A percentile compares a stretch with the other conserved stretches of the same genome.
These are phyloP conservation scores for Rhagonycha fulva DNA, from an alignment of 2,888 invertebrate species.

Conservation along the genomic window DNA sequence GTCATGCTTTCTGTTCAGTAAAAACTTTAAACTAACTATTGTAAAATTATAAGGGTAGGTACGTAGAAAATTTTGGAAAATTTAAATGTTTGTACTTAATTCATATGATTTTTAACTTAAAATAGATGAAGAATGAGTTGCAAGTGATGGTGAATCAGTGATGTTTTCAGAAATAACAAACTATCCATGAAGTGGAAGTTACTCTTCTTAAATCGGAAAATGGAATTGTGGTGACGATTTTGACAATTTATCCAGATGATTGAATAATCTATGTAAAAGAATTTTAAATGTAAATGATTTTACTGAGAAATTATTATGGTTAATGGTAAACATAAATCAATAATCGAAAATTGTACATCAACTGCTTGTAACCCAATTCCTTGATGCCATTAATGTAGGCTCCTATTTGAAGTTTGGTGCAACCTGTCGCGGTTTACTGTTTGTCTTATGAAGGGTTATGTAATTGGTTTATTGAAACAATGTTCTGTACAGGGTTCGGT, in stretches of 20 bases:
- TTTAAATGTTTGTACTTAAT: background rate
- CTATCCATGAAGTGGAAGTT: background rate
- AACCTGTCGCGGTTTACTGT: constrained; percentile 44
- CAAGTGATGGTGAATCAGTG: background rate
- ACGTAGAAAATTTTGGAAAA: background rate
- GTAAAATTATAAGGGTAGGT: background rate
- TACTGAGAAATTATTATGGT: background rate
- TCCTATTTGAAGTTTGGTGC: constrained; percentile 38
- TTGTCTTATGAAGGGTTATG: constrained; percentile 45
- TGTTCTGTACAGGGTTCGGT: constrained; percentile 41
- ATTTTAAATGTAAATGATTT: background rate
- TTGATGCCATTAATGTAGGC: constrained; percentile 26
- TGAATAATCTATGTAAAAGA: background rate
- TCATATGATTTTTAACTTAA: background rate
- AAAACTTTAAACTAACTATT: background rate
- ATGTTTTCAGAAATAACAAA: background rate
- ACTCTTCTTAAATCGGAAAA: background rate
- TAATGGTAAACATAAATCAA: background rate
- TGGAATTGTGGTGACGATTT: background rate
- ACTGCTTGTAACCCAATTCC: constrained; percentile 25
- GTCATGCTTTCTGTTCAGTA: background rate
- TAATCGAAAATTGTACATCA: background rate
- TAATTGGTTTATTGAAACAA: constrained; percentile 49
- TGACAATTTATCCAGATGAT: background rate
- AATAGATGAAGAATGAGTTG: background rate